Evolutionary conservation across 1,140 invertebrate genomes (phyloP), one percentile per base, ranked within the genome.

Genomic region (Neodiprion pinetum): DNA sequence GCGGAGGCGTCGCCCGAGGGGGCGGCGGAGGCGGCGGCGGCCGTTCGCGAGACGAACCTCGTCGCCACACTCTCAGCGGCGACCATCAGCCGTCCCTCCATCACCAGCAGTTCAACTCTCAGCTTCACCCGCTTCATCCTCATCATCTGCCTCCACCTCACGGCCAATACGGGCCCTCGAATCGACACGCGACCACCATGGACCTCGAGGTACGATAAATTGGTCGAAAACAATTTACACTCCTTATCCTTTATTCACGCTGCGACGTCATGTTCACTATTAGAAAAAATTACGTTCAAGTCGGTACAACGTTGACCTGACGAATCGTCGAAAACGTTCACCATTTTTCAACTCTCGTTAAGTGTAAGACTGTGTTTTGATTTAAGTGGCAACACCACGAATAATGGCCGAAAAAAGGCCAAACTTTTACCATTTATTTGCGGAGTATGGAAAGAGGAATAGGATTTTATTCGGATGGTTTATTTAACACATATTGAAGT

Each of bases 21-120:
- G 83, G 90, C 48, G 85, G 90, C 21, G 81, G 85, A 9, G 80
- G 87, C 48, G 83, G 88, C 83, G 89, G 89, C 70, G 83, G 91
- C 70, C 84, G 92, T 67, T 87, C 86, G 74, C 85, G 89, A 77
- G 92, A 94, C 86, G 93, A 94, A 85, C 92, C 92, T 28, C 87
- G 93, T 11, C 89, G 93, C 47, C 93, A 94, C 81, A 94, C 93
- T 65, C 88, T 94, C 72, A 91, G 92, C 53, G 91, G 92, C 47
- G 91, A 92, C 78, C 92, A 93, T 80, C 89, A 93, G 49, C 82
- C 86, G 1, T 84, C 84, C 69, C 81, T 86, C 11, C 86, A 87
- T 80, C 86, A 87, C 76, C 90, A 91, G 75, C 92, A 93, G 80
- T 89, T 87, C 80, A 89, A 84, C 81, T 79, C 87, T 70, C 89